Percentiles rank a stretch among this genome's conserved stretches.
Conservation (phyloP, 2,797 vertebrate species). For the Urosaurus nigricauda region DNA sequence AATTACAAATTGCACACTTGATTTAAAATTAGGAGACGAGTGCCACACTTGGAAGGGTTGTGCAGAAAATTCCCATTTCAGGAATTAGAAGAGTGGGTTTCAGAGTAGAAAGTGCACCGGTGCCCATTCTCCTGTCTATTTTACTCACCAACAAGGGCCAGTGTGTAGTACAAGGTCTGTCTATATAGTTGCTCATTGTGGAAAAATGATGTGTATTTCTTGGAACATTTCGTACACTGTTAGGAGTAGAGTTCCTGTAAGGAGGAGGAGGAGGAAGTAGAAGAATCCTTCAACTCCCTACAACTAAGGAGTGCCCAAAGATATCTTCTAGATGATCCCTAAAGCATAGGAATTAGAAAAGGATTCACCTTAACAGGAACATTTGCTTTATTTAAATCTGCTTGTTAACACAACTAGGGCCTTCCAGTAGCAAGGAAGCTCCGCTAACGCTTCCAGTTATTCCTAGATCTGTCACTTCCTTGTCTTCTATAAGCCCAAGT, state of each 20-base stretch:
- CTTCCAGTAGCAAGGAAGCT: not conserved
- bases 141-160: not conserved
- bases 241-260: not conserved
- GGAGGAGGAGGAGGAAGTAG: too few relatives aligned
- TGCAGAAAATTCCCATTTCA: not conserved
- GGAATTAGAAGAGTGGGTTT: not conserved
- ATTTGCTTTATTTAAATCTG: not conserved
- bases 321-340: not conserved
- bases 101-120: not conserved
- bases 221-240: not conserved
- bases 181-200: not conserved
- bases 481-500: not conserved
- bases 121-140: not conserved
- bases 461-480: not conserved
- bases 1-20: not conserved
- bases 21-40: not conserved
- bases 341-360: not conserved
- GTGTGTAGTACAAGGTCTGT: not conserved
- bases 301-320: not conserved
- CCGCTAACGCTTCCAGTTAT: not conserved
- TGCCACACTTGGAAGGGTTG: not conserved
- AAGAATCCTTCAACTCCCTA: too few relatives aligned
- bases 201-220: not conserved
- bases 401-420: not conserved
- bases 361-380: not conserved